Percentiles rank a stretch among this genome's conserved stretches.
phyloP scores from a whole-genome alignment of 2,888 invertebrate genomes.

The Pachydiplax longipennis region DNA sequence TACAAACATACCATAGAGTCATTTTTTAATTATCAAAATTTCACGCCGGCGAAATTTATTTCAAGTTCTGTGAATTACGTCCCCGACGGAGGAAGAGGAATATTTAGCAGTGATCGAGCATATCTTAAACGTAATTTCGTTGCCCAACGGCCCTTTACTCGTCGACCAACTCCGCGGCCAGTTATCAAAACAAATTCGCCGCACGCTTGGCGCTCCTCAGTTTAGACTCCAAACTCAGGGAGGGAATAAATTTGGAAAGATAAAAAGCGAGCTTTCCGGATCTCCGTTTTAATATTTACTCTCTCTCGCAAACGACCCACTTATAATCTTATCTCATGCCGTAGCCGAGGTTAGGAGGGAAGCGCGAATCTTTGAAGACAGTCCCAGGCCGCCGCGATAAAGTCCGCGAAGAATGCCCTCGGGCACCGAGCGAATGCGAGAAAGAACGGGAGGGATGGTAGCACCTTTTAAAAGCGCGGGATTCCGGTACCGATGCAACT shows the following conservation, averaged over 20 bases:
- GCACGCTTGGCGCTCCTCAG: too few relatives aligned
- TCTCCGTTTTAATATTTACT: neutral
- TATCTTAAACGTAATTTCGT: too few relatives aligned
- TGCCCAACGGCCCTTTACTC: too few relatives aligned
- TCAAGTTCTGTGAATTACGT: too few relatives aligned
- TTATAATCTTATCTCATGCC: neutral
- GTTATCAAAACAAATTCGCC: too few relatives aligned
- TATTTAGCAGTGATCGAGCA: too few relatives aligned
- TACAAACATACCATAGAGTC: too few relatives aligned
- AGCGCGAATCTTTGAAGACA: neutral
- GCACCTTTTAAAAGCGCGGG: neutral
- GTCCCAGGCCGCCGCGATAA: neutral
- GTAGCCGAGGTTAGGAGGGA: neutral
- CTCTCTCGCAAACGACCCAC: neutral
- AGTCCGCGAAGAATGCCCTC: neutral
- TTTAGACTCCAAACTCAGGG: too few relatives aligned
- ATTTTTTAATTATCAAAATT: too few relatives aligned
- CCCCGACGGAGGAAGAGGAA: too few relatives aligned
- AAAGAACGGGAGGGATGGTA: neutral
- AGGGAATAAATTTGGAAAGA: neutral
- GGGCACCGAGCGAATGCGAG: neutral
- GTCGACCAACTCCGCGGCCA: too few relatives aligned
- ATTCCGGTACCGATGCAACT: neutral
- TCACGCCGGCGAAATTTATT: too few relatives aligned
- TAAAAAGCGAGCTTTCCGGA: neutral